Evolutionary conservation across 2,888 invertebrate genomes (phyloP).

Genomic region (Heliconius cydno): DNA sequence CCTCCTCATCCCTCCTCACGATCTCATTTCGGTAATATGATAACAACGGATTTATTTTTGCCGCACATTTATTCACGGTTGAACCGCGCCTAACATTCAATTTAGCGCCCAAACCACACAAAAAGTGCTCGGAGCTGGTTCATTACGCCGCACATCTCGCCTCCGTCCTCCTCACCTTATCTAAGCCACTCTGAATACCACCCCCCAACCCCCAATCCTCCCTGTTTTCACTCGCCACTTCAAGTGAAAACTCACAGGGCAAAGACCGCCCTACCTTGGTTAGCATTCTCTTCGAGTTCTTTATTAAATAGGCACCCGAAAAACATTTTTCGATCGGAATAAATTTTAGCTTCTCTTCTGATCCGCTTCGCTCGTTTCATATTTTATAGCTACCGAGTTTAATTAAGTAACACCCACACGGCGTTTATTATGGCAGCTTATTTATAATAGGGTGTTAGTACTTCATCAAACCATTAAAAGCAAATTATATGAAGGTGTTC

Average conservation of each 20-base stretch:
- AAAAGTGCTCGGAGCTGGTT: slow-evolving; percentile 81
- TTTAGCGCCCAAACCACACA: slow-evolving; percentile 81
- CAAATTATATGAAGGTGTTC: slow-evolving; percentile 56
- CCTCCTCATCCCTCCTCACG: slow-evolving; percentile 61
- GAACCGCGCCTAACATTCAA: slow-evolving; percentile 83
- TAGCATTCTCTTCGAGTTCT: slow-evolving; percentile 83
- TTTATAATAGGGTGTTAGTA: slow-evolving; percentile 67
- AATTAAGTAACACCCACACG: slow-evolving; percentile 60
- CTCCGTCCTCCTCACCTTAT: slow-evolving; percentile 83
- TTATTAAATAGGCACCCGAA: slow-evolving; percentile 83
- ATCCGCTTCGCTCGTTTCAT: slow-evolving; percentile 70
- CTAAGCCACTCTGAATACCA: slow-evolving; percentile 80
- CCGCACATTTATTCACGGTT: slow-evolving; percentile 80
- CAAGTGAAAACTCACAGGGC: slow-evolving; percentile 82
- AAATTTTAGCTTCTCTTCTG: slow-evolving; percentile 79
- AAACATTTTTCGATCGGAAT: slow-evolving; percentile 73
- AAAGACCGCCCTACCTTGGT: slow-evolving; percentile 81
- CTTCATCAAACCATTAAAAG: slow-evolving; percentile 74
- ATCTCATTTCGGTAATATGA: slow-evolving; percentile 82
- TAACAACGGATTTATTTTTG: slow-evolving; percentile 81
- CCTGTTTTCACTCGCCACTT: slow-evolving; percentile 73
- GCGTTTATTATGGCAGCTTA: slow-evolving; percentile 69
- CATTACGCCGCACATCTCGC: slow-evolving; percentile 82
- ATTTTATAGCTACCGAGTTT: slow-evolving; percentile 71
- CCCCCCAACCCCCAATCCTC: slow-evolving; percentile 62